Conservation (phyloP, 1,140 invertebrate species). For the Aphelenchoides avenae region DNA sequence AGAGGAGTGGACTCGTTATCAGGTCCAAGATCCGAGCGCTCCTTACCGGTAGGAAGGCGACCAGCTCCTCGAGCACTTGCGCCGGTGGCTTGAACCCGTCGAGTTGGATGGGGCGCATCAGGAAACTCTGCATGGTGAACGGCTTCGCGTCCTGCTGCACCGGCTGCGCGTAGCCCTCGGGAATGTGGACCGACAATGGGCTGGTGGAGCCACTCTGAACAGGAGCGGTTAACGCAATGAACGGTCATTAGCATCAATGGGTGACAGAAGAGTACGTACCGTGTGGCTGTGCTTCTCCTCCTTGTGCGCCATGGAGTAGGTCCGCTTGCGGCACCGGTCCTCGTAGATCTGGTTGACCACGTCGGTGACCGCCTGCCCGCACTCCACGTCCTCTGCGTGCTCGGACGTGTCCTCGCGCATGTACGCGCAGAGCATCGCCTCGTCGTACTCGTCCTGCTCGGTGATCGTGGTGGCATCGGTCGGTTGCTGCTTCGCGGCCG, state of each 20-base stretch:
- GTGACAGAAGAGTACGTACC: conserved; percentile 7
- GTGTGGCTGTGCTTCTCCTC: conserved; percentile 41
- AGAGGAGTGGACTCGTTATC: no score
- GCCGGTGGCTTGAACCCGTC: no score
- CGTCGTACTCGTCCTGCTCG: conserved; percentile 4
- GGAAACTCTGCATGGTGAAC: conserved; percentile 27
- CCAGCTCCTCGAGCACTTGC: conserved; percentile 29
- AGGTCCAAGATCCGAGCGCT: no score
- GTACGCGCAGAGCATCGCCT: conserved; percentile 1
- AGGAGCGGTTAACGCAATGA: background rate
- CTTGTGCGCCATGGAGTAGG: background rate
- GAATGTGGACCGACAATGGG: conserved; percentile 27
- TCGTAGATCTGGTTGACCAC: conserved; percentile 9
- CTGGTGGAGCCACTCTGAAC: conserved; percentile 37
- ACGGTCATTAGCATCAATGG: no score
- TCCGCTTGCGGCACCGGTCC: conserved; percentile 4
- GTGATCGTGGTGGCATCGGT: no score
- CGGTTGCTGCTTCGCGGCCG: conserved; percentile 1
- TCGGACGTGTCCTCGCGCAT: background rate
- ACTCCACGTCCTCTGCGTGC: background rate
- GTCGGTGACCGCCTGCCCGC: conserved; percentile 8
- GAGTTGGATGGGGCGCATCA: conserved; percentile 14
- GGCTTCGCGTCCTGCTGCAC: conserved; percentile 11
- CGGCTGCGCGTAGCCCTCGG: conserved; percentile 28
- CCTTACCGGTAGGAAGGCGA: conserved; percentile 34